These are phyloP conservation scores for Thalassaphorura encarpata DNA, from an alignment of 1,140 invertebrate genomes.

Conservation along the genomic window DNA sequence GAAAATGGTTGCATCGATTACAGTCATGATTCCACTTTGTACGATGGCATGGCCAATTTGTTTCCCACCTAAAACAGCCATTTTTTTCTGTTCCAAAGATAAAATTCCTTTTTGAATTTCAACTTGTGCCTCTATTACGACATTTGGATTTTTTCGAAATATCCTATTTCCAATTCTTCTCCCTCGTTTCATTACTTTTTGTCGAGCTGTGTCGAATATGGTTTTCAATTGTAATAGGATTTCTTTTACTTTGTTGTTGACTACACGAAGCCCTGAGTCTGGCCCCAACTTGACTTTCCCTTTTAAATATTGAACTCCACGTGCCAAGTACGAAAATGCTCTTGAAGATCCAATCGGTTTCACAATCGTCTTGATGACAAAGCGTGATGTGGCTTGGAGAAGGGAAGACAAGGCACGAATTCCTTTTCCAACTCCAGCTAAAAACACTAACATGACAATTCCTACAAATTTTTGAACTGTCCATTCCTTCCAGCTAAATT, in stretches of 20 bases:
- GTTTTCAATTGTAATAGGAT: not conserved
- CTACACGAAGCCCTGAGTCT: not conserved
- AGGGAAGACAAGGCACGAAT: not conserved
- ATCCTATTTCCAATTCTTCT: not conserved
- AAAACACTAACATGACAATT: not conserved
- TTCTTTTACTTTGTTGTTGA: not conserved
- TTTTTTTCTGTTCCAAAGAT: not conserved
- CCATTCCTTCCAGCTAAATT: not conserved
- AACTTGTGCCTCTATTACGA: not conserved
- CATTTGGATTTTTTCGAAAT: not conserved
- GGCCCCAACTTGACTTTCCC: not conserved
- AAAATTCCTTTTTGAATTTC: not conserved
- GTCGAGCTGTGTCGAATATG: not conserved
- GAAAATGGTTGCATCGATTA: not conserved
- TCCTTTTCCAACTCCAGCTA: not conserved
- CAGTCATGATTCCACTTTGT: not conserved
- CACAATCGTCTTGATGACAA: too few species aligned
- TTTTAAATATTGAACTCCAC: not conserved
- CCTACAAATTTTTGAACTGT: not conserved
- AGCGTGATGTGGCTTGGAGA: too few species aligned
- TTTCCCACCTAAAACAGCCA: not conserved
- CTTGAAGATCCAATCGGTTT: not conserved
- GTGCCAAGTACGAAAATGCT: not conserved
- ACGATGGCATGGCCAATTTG: not conserved
- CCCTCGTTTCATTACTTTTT: not conserved